phyloP scores from a whole-genome alignment of 2,888 invertebrate species.

The Brenthis daphne region DNA sequence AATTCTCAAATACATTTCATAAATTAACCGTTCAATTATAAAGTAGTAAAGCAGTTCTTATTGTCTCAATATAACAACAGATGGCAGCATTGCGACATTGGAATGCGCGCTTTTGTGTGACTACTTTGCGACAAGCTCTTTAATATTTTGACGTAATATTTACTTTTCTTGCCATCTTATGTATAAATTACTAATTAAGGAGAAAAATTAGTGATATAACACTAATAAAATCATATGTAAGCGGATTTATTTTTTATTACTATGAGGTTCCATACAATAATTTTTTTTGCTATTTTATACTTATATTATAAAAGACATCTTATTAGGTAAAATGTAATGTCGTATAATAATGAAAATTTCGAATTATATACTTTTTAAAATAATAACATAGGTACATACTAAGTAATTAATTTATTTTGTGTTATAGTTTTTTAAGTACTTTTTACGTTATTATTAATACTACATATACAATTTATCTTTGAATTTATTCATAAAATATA shows the following conservation, averaged over 20 bases:
- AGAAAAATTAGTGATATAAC: background rate
- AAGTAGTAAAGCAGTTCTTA: conserved; percentile 5
- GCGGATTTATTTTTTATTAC: background rate
- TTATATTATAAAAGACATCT: too few species aligned
- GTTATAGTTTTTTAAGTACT: too few species aligned
- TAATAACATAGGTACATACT: too few species aligned
- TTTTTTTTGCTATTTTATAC: too few species aligned
- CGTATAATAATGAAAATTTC: too few species aligned
- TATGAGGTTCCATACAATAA: background rate
- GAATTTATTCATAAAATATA: too few species aligned
- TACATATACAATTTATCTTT: too few species aligned
- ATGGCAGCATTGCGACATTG: conserved; percentile 54
- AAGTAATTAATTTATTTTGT: too few species aligned
- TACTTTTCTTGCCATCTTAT: conserved; percentile 48
- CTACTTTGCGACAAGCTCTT: conserved; percentile 50
- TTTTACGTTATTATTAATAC: too few species aligned
- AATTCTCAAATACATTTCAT: background rate
- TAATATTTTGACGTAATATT: conserved; percentile 54
- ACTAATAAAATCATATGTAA: background rate
- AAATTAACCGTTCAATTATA: conserved; percentile 10
- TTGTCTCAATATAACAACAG: conserved; percentile 44
- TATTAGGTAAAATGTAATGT: too few species aligned
- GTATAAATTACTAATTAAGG: conserved; percentile 36
- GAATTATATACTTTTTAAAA: too few species aligned
- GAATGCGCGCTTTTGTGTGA: conserved; percentile 63